A percentile compares a stretch with the other conserved stretches of the same genome.
Conservation (phyloP, 2,797 vertebrate species). For the Argya squamiceps region DNA sequence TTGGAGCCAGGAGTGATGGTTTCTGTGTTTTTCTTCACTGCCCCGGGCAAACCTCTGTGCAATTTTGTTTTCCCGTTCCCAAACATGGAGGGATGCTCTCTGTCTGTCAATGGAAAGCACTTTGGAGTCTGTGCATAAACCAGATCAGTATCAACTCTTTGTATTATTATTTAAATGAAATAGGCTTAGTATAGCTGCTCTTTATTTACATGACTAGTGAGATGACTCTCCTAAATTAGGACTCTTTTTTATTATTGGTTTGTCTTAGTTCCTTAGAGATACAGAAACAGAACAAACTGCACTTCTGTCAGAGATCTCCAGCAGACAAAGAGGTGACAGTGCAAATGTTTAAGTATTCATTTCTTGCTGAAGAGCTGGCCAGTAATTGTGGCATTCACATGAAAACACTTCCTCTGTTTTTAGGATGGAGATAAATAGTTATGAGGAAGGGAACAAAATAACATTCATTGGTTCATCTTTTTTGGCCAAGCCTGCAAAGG, state of each 20-base stretch:
- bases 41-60: neutral
- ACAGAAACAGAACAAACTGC: neutral
- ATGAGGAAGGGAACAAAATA: neutral
- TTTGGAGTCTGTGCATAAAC: conserved; percentile 6
- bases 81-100: neutral
- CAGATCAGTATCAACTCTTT: conserved; percentile 7
- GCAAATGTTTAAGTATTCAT: neutral
- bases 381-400: neutral
- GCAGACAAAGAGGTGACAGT: neutral
- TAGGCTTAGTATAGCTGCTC: conserved; percentile 2
- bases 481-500: neutral
- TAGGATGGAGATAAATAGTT: neutral
- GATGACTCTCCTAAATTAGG: neutral
- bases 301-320: neutral
- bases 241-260: neutral
- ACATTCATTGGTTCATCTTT: neutral
- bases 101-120: neutral
- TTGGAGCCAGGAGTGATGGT: neutral
- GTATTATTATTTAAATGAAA: conserved; percentile 2
- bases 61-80: neutral
- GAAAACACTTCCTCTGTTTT: neutral
- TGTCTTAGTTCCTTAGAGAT: neutral
- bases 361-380: neutral
- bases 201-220: neutral
- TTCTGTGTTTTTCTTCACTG: neutral